Evolutionary conservation across 2,888 invertebrate genomes (phyloP), one percentile per base, ranked within the genome.

Genomic region (Homarus gammarus): DNA sequence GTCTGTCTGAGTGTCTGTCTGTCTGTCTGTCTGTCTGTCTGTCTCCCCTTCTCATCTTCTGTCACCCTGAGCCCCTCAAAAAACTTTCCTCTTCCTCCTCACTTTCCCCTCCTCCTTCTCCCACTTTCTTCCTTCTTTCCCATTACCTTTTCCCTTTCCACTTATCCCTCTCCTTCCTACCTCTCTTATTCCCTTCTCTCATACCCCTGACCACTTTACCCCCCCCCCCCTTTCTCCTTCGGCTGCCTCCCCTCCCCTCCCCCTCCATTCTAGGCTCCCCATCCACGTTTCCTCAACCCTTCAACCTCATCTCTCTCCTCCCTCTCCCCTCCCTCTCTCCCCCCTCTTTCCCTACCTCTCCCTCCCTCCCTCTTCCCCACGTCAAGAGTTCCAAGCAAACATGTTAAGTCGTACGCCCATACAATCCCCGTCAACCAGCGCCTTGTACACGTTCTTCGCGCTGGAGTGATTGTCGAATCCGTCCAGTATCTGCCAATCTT

Each of bases 1-100:
- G 44, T 78, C 51, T 78, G 27, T 49, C 44, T 77, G 38, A 77
- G 77, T 78, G 49, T 78, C 78, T 78, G 49, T 78, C 78, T 78
- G 49, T 78, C 78, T 77, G 44, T 78, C 51, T 78, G 27, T 49
- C 44, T 77, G 38, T 40, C 78, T 78, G 44, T 78, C 78, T 49
- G 31, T 78, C 78, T 44, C 77, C 77, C 77, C 44, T 40, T 38
- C 77, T 44, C 27, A 77, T 77, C 49, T 51, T 49, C 51, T 49
- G n/a, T 78, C 27, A 44, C 44, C 44, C 44, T 44, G 44, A 12
- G 6, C 44, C 44, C 12, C 44, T 5, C 44, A 18, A 68, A 68
- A 68, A 12, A 27, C 44, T 12, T 8, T 12, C 44, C 44, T 44
- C 44, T 31, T 31, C 68, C 68, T 10, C 68, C 68, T 18, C 68